phyloP scores from a whole-genome alignment of 1,140 invertebrate species.

The Aethina tumida region DNA sequence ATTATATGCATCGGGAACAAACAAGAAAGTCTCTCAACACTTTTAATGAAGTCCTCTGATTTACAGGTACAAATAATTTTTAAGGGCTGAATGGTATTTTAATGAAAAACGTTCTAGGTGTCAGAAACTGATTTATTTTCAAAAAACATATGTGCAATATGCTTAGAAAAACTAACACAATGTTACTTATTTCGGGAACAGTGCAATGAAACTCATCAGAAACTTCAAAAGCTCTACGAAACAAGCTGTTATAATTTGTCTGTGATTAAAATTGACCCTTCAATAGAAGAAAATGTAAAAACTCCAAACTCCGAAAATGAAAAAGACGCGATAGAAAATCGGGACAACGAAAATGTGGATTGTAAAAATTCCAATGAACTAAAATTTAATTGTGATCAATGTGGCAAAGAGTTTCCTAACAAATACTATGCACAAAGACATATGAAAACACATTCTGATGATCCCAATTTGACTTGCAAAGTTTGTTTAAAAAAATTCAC shows the following conservation, averaged over 20 bases:
- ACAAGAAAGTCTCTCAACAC: conserved; percentile 8
- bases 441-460: conserved; percentile 22
- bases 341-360: conserved; percentile 18
- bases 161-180: conserved; percentile 23
- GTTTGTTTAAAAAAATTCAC: conserved; percentile 23
- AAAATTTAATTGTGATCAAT: conserved; percentile 22
- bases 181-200: conserved; percentile 24
- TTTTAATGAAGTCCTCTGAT: conserved; percentile 14
- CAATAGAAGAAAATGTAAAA: conserved; percentile 6
- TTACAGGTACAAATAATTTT: conserved; percentile 12
- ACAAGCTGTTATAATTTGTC: conserved; percentile 6
- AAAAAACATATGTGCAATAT: conserved; percentile 23
- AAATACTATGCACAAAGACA: conserved; percentile 24
- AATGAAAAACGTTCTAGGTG: conserved; percentile 20
- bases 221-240: conserved; percentile 7
- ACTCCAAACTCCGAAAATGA: conserved; percentile 1
- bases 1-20: conserved; percentile 11
- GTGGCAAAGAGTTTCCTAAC: conserved; percentile 22
- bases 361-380: conserved; percentile 13
- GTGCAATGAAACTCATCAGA: conserved; percentile 19
- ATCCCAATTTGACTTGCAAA: conserved; percentile 19
- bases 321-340: conserved; percentile 7
- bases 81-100: conserved; percentile 1
- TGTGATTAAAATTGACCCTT: conserved; percentile 8
- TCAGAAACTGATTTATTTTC: conserved; percentile 21